Conservation (phyloP, 2,797 vertebrate genomes). For the Hippoglossus hippoglossus region DNA sequence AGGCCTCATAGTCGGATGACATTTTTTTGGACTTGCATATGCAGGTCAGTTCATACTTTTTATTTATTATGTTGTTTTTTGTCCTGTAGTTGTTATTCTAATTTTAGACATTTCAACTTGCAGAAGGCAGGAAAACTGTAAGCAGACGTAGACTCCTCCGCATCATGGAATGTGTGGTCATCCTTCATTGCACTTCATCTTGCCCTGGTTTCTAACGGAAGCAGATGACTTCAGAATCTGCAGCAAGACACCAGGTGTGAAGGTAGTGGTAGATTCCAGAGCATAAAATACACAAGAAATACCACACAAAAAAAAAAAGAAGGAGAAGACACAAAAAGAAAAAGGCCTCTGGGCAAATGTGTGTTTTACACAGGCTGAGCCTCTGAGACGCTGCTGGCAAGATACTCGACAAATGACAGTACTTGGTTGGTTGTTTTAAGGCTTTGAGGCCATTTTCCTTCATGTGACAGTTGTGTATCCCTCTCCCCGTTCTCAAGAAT, state of each 20-base stretch:
- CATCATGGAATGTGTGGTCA: constrained; percentile 53
- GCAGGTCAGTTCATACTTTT: constrained; percentile 15
- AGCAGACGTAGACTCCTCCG: constrained; percentile 16
- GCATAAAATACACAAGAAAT: constrained; percentile 71
- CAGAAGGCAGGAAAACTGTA: constrained; percentile 31
- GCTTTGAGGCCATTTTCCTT: constrained; percentile 78
- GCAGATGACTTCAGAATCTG: constrained; percentile 60
- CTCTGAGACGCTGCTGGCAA: constrained; percentile 86
- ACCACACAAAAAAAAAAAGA: constrained; percentile 51
- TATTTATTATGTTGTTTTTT: constrained; percentile 2
- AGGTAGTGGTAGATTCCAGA: constrained; percentile 66
- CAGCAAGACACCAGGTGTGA: constrained; percentile 60
- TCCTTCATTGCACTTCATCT: constrained; percentile 52
- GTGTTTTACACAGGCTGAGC: constrained; percentile 87
- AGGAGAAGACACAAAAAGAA: constrained; percentile 55
- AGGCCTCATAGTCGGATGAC: constrained; percentile 12
- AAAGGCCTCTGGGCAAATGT: constrained; percentile 84
- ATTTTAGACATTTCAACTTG: constrained; percentile 10
- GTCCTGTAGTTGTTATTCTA: neutral
- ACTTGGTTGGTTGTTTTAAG: constrained; percentile 79
- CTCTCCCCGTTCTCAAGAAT: constrained; percentile 33
- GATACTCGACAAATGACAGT: constrained; percentile 85
- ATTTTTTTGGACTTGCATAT: constrained; percentile 21
- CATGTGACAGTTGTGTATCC: constrained; percentile 72
- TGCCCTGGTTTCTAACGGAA: constrained; percentile 56